Evolutionary conservation across 1,140 invertebrate species (phyloP), one percentile per base, ranked within the genome.

Genomic region (Penaeus chinensis): DNA sequence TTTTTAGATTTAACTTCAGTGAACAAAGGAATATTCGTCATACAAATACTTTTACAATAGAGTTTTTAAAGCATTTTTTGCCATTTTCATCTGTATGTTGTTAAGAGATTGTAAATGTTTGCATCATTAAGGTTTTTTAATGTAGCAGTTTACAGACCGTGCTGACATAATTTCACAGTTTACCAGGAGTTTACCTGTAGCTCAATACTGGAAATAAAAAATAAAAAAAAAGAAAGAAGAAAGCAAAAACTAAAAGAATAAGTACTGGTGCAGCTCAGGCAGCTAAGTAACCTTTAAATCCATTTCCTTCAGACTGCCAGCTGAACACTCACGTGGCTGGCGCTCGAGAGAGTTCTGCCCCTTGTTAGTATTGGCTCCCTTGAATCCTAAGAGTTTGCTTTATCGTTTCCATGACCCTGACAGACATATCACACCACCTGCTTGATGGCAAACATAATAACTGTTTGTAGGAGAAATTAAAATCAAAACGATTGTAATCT

Each of bases 401-500:
- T 54, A 77, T 27, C 74, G 20, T 82, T 65, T 37, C 80, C 63
- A 60, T 77, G 74, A 85, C 83, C 83, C 83, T 85, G 83, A 77
- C 83, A 85, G 63, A 85, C 83, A 85, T 85, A 85, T 85, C 83
- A 85, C 71, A 85, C 71, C 83, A 78, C 83, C 74, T 85, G 83
- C 83, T 85, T 65, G 74, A 85, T 78, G 83, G 74, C 83, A 76
- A 76, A 78, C 61, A 85, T 85, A 37, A 76, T 77, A 61, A 85
- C 83, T 86, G 76, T 85, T 78, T 78, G 42, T 79, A 86, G 63
- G 77, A 86, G 42, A 86, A 80, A 85, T 80, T 69, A 86, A 81
- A 86, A 86, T 86, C 84, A 86, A 86, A 86, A 86, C 84, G 84
- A 86, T 60, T 66, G 78, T 80, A 86, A 86, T 86, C 84, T 86